Conservation (phyloP, 2,113 vertebrate genomes). For the Myiagra hebetior region DNA sequence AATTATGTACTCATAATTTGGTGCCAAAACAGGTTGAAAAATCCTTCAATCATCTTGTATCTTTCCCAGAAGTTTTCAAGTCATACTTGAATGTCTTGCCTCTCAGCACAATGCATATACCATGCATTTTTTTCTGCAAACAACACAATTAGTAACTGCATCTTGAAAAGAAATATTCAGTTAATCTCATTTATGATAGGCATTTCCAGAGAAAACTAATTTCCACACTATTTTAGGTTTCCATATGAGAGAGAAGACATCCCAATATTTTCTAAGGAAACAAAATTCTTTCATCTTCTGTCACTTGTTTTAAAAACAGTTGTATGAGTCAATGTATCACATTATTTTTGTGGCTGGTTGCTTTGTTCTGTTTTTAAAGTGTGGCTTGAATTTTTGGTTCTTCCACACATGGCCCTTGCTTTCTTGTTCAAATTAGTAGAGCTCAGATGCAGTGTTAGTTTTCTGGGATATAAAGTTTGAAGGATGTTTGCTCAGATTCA, state of each 20-base stretch:
- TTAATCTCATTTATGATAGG: slow-evolving; percentile 39
- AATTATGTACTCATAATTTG: too few species aligned
- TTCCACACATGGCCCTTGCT: not conserved
- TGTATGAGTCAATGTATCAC: not conserved
- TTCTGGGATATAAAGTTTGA: not conserved
- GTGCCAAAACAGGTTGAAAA: slow-evolving; percentile 5
- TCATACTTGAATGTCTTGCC: slow-evolving; percentile 31
- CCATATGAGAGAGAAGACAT: not conserved
- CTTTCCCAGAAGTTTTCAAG: slow-evolving; percentile 49
- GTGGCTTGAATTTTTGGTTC: not conserved
- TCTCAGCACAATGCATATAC: slow-evolving; percentile 38
- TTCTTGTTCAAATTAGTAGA: slow-evolving; percentile 17
- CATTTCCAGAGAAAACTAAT: slow-evolving; percentile 26
- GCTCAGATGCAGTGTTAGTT: not conserved
- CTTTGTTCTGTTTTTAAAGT: not conserved
- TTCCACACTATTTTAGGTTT: not conserved
- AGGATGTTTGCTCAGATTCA: not conserved
- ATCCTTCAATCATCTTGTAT: slow-evolving; percentile 3
- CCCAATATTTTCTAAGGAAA: not conserved
- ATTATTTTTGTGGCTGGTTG: not conserved
- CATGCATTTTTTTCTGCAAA: not conserved
- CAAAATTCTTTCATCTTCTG: not conserved
- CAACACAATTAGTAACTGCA: slow-evolving; percentile 39
- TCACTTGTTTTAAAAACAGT: not conserved
- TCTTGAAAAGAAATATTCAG: slow-evolving; percentile 25